Conservation (phyloP, 2,797 vertebrate species). For the Alectoris magna region DNA sequence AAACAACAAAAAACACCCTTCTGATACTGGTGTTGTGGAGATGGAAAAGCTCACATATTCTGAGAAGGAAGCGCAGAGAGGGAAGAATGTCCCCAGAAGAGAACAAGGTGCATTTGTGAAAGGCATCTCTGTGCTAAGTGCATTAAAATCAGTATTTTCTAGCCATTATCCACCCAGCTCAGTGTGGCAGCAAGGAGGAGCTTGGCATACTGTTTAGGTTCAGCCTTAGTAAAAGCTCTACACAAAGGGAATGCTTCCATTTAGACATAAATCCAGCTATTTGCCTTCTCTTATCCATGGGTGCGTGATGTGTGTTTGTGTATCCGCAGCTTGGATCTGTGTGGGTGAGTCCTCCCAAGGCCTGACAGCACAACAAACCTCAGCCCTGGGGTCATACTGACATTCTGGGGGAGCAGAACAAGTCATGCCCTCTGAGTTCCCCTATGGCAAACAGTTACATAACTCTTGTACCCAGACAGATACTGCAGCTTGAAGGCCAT, state of each 20-base stretch:
- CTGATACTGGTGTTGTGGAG: not conserved
- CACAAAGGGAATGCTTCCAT: not conserved
- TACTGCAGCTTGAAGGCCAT: not conserved
- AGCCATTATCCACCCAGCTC: not conserved
- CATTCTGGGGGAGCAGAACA: not conserved
- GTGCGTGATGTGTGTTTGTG: not conserved
- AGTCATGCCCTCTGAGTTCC: not conserved
- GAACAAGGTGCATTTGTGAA: not conserved
- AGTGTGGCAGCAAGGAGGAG: not conserved
- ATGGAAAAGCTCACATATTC: not conserved
- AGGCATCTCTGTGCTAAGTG: not conserved
- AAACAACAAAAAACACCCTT: not conserved
- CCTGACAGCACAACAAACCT: not conserved
- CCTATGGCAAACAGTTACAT: not conserved
- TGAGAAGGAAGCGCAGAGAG: not conserved
- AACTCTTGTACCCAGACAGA: not conserved
- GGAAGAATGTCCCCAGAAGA: not conserved
- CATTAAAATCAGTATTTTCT: not conserved
- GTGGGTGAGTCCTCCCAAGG: not conserved
- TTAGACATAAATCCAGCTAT: not conserved
- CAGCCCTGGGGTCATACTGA: not conserved
- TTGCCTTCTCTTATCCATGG: not conserved
- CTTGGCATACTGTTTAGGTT: not conserved
- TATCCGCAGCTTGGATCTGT: not conserved
- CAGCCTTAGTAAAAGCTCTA: not conserved